Evolutionary conservation across 2,888 invertebrate species (phyloP).

Genomic region (Malthinus seriepunctatus): DNA sequence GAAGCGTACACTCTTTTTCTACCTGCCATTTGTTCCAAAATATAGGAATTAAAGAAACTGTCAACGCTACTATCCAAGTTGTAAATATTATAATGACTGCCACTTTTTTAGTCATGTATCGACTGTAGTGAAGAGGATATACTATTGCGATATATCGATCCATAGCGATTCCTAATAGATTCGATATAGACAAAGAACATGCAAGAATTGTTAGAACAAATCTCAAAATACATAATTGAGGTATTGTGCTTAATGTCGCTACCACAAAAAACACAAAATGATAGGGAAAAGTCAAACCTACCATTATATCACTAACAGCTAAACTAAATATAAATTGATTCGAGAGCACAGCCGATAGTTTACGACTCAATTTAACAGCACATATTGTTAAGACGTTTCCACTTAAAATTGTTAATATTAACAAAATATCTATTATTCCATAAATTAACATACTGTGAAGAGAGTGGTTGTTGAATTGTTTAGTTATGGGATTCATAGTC

Average conservation of each 20-base stretch:
- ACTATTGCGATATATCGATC: slow-evolving; percentile 81
- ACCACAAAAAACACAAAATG: slow-evolving; percentile 75
- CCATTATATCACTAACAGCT: slow-evolving; percentile 78
- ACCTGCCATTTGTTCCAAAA: slow-evolving; percentile 77
- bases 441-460: slow-evolving; percentile 1
- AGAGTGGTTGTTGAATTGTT: not conserved
- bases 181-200: slow-evolving; percentile 78
- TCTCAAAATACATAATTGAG: slow-evolving; percentile 68
- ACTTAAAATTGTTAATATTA: slow-evolving; percentile 51
- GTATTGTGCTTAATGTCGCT: slow-evolving; percentile 60
- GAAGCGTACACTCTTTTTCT: slow-evolving; percentile 61
- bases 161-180: slow-evolving; percentile 76
- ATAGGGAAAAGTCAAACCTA: slow-evolving; percentile 77
- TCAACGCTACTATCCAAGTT: slow-evolving; percentile 70
- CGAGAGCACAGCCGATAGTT: slow-evolving; percentile 70
- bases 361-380: slow-evolving; percentile 71
- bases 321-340: slow-evolving; percentile 80
- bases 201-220: slow-evolving; percentile 77
- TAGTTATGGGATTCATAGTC: not conserved
- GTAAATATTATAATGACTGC: slow-evolving; percentile 65
- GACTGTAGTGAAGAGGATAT: slow-evolving; percentile 76
- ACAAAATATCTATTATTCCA: slow-evolving; percentile 15
- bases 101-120: slow-evolving; percentile 72
- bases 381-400: slow-evolving; percentile 78
- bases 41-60: slow-evolving; percentile 70